Evolutionary conservation across 2,888 invertebrate species (phyloP), one percentile per base, ranked within the genome.

Genomic region (Limulus polyphemus): DNA sequence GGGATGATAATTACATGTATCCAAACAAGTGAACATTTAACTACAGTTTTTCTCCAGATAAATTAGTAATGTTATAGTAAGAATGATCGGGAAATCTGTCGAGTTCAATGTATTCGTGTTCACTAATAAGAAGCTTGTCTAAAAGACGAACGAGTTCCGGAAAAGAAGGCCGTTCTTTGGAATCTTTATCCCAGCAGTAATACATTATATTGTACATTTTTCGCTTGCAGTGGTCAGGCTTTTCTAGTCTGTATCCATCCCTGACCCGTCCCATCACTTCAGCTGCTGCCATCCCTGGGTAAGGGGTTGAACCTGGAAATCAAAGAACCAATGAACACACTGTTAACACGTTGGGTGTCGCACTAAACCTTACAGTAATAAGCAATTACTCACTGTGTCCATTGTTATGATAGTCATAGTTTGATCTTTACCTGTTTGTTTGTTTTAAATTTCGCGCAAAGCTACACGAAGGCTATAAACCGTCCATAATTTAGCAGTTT

Each of bases 71-170:
- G 57, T 77, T 77, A 66, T 77, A 77, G 77, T 93, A 93, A 11
- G 90, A 89, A 75, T 93, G 92, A 75, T 93, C 91, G 0, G 93
- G 92, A 76, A 93, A 93, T 68, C 89, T 80, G 73, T 93, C 91
- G 59, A 93, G 79, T 75, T 94, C 90, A 60, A 95, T 92, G 73
- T 94, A 94, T 76, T 94, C 93, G 70, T 89, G 90, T 77, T 94
- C 92, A 55, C 88, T 88, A 72, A 90, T 83, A 60, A 95, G 79
- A 16, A 95, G 80, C 67, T 86, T 85, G 75, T 92, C 92, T 58
- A 93, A 79, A 75, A 90, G 82, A 60, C 83, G 80, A 3, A 89
- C 86, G 17, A 92, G 83, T 75, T 93, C 91, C 1, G 81, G 80
- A 77, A 95, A 95, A 56, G 85, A 83, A 0, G 94, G 94, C 62